These are phyloP conservation scores for Tipula confusa DNA, from an alignment of 2,888 invertebrate genomes.

Conservation along the genomic window DNA sequence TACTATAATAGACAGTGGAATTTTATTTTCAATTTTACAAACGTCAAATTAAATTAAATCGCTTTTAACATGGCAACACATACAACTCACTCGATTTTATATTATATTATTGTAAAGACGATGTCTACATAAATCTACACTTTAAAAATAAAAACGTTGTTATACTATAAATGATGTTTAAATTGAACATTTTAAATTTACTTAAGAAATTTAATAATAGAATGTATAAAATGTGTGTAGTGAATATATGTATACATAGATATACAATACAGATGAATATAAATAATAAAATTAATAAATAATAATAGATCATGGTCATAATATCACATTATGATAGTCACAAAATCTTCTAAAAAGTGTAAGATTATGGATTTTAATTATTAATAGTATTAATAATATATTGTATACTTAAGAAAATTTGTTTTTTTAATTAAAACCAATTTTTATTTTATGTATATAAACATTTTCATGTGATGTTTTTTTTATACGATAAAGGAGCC, in stretches of 20 bases:
- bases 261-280: not conserved
- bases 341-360: not conserved
- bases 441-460: not conserved
- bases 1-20: not conserved
- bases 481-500: not conserved
- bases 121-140: not conserved
- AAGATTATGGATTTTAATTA: slow-evolving; percentile 16
- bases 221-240: not conserved
- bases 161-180: not conserved
- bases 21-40: not conserved
- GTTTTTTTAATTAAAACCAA: not conserved
- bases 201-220: not conserved
- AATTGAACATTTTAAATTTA: slow-evolving; percentile 20
- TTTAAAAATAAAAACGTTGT: not conserved
- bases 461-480: not conserved
- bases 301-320: not conserved
- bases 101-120: not conserved
- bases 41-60: not conserved
- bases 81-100: not conserved
- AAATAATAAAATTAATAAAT: not conserved
- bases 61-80: slow-evolving; percentile 7
- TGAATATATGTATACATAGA: not conserved
- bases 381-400: not conserved
- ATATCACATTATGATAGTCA: not conserved
- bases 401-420: not conserved